phyloP scores from a whole-genome alignment of 2,113 vertebrate species.

The Poeciliopsis prolifica region DNA sequence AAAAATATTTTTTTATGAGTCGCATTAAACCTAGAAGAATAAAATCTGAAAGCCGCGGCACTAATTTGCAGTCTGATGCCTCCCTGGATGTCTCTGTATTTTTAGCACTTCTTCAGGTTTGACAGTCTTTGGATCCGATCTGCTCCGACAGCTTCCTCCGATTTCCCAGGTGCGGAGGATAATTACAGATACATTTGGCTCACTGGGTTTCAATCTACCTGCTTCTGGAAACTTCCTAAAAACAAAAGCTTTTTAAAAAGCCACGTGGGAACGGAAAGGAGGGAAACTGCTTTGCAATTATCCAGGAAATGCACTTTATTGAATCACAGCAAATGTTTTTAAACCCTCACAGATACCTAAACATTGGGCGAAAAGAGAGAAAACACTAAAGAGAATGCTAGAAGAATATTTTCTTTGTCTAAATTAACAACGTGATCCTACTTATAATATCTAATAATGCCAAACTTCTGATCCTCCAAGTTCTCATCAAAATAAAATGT shows the following conservation, averaged over 20 bases:
- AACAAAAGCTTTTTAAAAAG: background rate
- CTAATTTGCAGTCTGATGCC: conserved; percentile 16
- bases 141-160: conserved; percentile 8
- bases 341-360: background rate
- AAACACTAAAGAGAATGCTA: background rate
- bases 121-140: conserved; percentile 27
- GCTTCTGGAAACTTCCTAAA: background rate
- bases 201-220: background rate
- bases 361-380: background rate
- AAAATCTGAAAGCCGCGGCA: conserved; percentile 37
- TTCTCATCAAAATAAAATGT: no score
- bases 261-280: background rate
- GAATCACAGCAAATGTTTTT: background rate
- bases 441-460: no score
- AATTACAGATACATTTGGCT: background rate
- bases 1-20: conserved; percentile 10
- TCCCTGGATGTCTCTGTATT: conserved; percentile 10
- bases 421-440: no score
- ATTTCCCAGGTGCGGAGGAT: conserved; percentile 24
- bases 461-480: no score
- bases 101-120: conserved; percentile 1
- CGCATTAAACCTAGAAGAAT: conserved; percentile 32
- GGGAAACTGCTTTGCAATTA: background rate
- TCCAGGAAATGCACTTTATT: background rate
- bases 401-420: no score